Evolutionary conservation across 2,797 vertebrate genomes (phyloP), one percentile per base, ranked within the genome.

Genomic region (Amphiprion clarkii): DNA sequence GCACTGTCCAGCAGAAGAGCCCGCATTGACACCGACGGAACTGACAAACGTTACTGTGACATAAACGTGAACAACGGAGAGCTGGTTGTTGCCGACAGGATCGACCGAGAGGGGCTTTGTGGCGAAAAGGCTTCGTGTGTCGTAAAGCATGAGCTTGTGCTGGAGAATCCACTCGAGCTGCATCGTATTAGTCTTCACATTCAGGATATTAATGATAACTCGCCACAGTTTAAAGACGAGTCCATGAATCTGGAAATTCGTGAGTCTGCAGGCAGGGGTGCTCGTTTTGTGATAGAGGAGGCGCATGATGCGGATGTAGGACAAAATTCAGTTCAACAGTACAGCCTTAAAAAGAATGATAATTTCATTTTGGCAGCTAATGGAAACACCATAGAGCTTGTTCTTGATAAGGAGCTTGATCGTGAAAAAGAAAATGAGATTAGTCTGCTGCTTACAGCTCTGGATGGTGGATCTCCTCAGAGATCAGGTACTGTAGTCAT

Each of bases 161-260:
- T 95, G 49, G 95, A 95, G 71, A 93, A 92, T 74, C 93, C 94
- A 12, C 74, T 96, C 13, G 91, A 93, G 60, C 76, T 92, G 1
- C 90, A 92, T 55, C 78, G 76, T 1, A 65, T 94, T 19, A 78
- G 73, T 76, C 46, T 96, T 11, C 91, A 94, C 36, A 83, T 95
- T 73, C 87, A 89, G 52, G 95, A 96, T 83, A 80, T 95, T 21
- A 96, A 96, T 77, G 95, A 96, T 63, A 95, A 96, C 56, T 66
- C 88, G 0, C 95, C 95, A 4, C 69, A 67, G 14, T 95, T 96
- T 80, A 78, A 86, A 0, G 87, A 89, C 1, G 86, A 92, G 6
- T 2, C 57, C 14, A 82, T 96, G 3, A 71, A 84, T 71, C 14
- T 95, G 53, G 93, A 94, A 75, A 94, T 94, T 2, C 3, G 0